phyloP scores from a whole-genome alignment of 2,888 invertebrate genomes.

The Ferdinandea cuprea region DNA sequence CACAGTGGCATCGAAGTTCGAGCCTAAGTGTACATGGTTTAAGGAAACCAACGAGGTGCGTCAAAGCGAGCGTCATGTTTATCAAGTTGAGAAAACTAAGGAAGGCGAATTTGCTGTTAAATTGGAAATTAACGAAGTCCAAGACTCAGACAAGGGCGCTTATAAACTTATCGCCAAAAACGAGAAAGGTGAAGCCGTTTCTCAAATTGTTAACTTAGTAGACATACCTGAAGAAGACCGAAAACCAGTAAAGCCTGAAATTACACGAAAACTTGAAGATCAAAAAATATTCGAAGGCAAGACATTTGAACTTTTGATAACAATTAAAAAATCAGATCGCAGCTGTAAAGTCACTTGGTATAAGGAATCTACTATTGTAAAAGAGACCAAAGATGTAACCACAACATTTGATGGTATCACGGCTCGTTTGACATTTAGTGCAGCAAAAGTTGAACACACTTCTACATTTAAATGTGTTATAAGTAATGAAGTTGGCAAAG shows the following conservation, averaged over 20 bases:
- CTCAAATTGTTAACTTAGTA: conserved; percentile 93
- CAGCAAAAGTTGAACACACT: conserved; percentile 89
- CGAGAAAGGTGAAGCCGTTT: conserved; percentile 95
- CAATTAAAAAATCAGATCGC: conserved; percentile 89
- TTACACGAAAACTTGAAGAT: conserved; percentile 90
- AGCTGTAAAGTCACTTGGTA: conserved; percentile 93
- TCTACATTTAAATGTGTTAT: conserved; percentile 94
- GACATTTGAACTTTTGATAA: conserved; percentile 90
- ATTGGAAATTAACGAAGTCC: conserved; percentile 93
- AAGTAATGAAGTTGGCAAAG: conserved; percentile 95
- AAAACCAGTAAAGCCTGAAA: conserved; percentile 91
- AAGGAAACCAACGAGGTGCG: conserved; percentile 92
- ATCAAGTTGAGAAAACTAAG: conserved; percentile 80
- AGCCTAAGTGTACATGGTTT: conserved; percentile 96
- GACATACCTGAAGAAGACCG: conserved; percentile 91
- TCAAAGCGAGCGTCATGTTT: conserved; percentile 84
- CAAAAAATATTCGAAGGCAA: conserved; percentile 89
- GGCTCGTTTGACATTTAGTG: conserved; percentile 90
- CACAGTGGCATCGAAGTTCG: conserved; percentile 95
- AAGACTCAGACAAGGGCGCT: conserved; percentile 91
- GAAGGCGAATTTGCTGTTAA: conserved; percentile 95
- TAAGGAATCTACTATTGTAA: conserved; percentile 90
- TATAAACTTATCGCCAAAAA: conserved; percentile 96
- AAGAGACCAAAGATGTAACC: conserved; percentile 89
- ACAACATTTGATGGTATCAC: conserved; percentile 93